phyloP scores from a whole-genome alignment of 2,797 vertebrate species.

The Diplodus sargus region DNA sequence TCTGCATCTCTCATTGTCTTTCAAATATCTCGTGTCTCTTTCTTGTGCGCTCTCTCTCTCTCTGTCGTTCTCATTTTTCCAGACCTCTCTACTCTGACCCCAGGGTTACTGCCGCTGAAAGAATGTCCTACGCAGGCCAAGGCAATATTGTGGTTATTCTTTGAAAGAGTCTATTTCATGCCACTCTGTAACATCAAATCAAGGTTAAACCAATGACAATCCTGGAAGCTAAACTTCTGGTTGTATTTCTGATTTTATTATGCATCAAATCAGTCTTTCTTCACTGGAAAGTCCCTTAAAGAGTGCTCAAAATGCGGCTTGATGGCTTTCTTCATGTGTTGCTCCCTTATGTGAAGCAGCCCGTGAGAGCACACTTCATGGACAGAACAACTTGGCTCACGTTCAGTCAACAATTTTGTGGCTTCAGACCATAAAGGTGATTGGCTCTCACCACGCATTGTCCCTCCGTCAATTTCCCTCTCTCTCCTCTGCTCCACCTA shows the following conservation, averaged over 20 bases:
- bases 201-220: conserved; percentile 61
- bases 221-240: conserved; percentile 42
- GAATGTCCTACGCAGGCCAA: conserved; percentile 71
- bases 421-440: conserved; percentile 43
- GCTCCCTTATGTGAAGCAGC: conserved; percentile 43
- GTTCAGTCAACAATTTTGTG: conserved; percentile 68
- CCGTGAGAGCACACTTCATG: conserved; percentile 50
- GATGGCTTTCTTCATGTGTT: conserved; percentile 51
- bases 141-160: conserved; percentile 72
- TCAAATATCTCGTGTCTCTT: conserved; percentile 63
- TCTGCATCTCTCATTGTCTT: conserved; percentile 52
- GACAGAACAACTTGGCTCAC: conserved; percentile 61
- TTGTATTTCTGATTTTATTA: conserved; percentile 49
- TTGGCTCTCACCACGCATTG: conserved; percentile 29
- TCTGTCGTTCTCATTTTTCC: conserved; percentile 65
- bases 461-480: conserved; percentile 28
- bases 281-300: conserved; percentile 39
- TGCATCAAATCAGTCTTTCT: conserved; percentile 51
- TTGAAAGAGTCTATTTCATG: conserved; percentile 75
- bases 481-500: conserved; percentile 15
- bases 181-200: conserved; percentile 64
- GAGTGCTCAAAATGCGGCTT: conserved; percentile 50
- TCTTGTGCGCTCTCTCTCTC: conserved; percentile 44
- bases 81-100: conserved; percentile 66
- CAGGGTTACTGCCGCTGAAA: conserved; percentile 62